These are phyloP conservation scores for Thaleichthys pacificus DNA, from an alignment of 2,797 vertebrate species.

Conservation along the genomic window DNA sequence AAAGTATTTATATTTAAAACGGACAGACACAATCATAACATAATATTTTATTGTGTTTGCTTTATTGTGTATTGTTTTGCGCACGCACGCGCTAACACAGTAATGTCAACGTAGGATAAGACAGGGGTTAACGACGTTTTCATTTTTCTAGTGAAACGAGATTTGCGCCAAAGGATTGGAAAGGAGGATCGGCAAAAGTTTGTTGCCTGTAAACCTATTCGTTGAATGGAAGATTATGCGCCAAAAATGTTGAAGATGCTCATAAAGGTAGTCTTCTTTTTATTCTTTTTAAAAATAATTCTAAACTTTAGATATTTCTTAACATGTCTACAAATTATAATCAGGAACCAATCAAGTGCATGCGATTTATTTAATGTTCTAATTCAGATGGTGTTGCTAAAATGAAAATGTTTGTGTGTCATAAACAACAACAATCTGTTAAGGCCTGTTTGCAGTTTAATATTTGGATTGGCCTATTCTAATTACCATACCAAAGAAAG, in stretches of 20 bases:
- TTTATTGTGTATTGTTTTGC: neutral
- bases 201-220: conserved; percentile 63
- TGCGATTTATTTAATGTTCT: neutral
- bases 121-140: conserved; percentile 60
- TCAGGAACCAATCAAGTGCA: neutral
- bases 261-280: conserved; percentile 62
- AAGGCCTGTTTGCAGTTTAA: no score
- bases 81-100: neutral
- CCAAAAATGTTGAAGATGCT: conserved; percentile 60
- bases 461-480: no score
- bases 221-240: conserved; percentile 59
- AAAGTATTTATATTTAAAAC: no score
- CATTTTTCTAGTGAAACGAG: conserved; percentile 53
- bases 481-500: no score
- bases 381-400: neutral
- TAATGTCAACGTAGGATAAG: neutral
- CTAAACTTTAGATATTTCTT: neutral
- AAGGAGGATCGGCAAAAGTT: conserved; percentile 52
- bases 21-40: neutral
- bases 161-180: conserved; percentile 42
- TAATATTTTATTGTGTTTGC: neutral
- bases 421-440: no score
- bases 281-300: conserved; percentile 40
- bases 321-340: no score
- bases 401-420: no score